Evolutionary conservation across 2,113 vertebrate genomes (phyloP), one percentile per base, ranked within the genome.

Genomic region (Cebus imitator): DNA sequence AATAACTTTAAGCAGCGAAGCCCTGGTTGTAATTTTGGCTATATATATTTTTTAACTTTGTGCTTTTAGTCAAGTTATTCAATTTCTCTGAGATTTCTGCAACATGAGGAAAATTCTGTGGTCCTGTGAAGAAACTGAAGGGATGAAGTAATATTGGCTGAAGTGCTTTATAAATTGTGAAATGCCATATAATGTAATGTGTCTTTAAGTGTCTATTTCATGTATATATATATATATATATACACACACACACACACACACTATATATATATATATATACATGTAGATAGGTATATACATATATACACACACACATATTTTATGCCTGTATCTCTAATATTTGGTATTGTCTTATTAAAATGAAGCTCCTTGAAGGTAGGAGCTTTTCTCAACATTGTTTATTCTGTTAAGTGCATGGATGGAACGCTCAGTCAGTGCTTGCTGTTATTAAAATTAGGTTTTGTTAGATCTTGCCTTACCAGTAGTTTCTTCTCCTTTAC

Each of bases 291-390:
- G 12, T 20, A 52, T n/a, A 13, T 52, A 12, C 21, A 18, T 3
- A 30, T 18, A 11, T 45, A 0, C 64, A 66, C 43, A 52, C 9
- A 37, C 68, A 84, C 14, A 57, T 21, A 50, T 89, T 94, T 78
- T 76, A 55, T 72, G 72, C 17, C 10, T 90, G 6, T 61, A 17
- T 81, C 5, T 83, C 1, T 95, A 78, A 57, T 88, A 68, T 37
- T 85, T 95, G 70, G 23, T 95, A 40, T 90, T 90, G 5, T 86
- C 18, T 57, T 96, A 79, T 40, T 17, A 68, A 96, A 78, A 95
- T 40, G 89, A 52, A 96, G 50, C 8, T 96, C 25, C 87, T 93
- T 18, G 61, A 87, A 61, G 45, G 6, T 81, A 87, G 58, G 48
- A 76, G 35, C 21, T n/a, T 10, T 58, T 90, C 30, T 97, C 57